Percentiles rank a stretch among this genome's conserved stretches.
Conservation (phyloP, 2,888 invertebrate genomes). For the Hecatera dysodea region DNA sequence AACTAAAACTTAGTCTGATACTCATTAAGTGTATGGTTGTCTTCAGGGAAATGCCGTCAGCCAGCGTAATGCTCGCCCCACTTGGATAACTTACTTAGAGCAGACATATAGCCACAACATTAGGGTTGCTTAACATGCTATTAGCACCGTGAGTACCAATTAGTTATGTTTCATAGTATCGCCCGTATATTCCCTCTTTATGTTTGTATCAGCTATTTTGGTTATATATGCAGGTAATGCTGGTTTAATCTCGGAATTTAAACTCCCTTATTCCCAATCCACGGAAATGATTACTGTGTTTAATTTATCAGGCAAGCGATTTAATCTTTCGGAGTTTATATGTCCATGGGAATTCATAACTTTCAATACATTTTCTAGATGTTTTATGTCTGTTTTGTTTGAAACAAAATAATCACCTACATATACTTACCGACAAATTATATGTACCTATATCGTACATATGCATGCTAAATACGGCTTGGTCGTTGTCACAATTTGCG, state of each 20-base stretch:
- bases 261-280: slow-evolving; percentile 38
- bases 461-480: slow-evolving; percentile 1
- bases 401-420: background rate
- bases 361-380: background rate
- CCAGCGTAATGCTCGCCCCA: slow-evolving; percentile 38
- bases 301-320: slow-evolving; percentile 27
- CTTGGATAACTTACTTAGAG: slow-evolving; percentile 41
- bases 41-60: slow-evolving; percentile 37
- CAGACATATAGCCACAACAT: slow-evolving; percentile 19
- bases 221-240: background rate
- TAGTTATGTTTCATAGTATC: slow-evolving; percentile 24
- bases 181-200: background rate
- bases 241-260: slow-evolving; percentile 6
- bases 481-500: slow-evolving; percentile 24
- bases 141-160: slow-evolving; percentile 24
- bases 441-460: background rate
- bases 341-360: slow-evolving; percentile 11
- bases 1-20: slow-evolving; percentile 41
- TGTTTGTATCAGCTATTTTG: slow-evolving; percentile 7
- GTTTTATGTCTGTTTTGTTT: no score
- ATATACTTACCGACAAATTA: background rate
- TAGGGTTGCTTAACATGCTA: slow-evolving; percentile 42
- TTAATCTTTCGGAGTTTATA: slow-evolving; percentile 2
- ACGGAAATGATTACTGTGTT: slow-evolving; percentile 29
- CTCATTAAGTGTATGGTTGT: slow-evolving; percentile 36